Base-by-base conservation (phyloP, 2,113 vertebrate species). In the Pogonocichla stellata region DNA sequence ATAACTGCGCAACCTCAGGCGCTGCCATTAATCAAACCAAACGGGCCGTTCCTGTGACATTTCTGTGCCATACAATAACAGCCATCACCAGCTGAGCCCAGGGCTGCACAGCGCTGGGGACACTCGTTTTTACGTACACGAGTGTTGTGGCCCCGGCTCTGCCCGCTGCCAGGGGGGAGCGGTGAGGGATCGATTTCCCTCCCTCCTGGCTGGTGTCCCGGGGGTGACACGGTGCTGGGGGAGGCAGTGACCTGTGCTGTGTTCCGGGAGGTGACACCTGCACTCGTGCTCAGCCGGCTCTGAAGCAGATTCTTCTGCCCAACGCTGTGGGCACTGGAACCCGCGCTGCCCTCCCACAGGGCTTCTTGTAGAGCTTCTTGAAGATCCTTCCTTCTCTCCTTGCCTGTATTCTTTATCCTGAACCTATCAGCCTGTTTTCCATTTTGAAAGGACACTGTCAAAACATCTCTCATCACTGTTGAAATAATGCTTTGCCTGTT, bases 401-500 rank as follows among this genome's bases (percentile, higher is more conserved):
- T 25, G 5, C 74, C 56, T 22, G 3, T 86, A 65, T 83, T 77
- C 91, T 96, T 95, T 57, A 72, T 81, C 65, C 79, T 48, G 70
- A 72, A 86, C 91, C 91, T 90, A 80, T 86, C 65, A 58, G 90
- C 54, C 92, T 95, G 82, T 93, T 96, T 96, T 95, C 92, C 91
- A 83, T 95, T 93, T 86, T 80, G 75, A 95, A 96, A 89, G 95
- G 92, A 94, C 95, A 62, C 91, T 91, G 93, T 95, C 94, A 91
- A 97, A 95, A 95, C 91, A 95, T 96, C 95, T 95, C 95, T 96
- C 91, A 88, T 96, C 90, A 65, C 92, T 95, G 94, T 77, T 96
- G 96, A 97, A 97, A 96, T 96, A 95, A 95, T 86, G 93, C 93
- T 93, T 77, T 70, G 84, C 95, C 91, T 93, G 95, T 96, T 95